These are phyloP conservation scores for Drosophila rufa DNA, from an alignment of 1,140 invertebrate species.

Conservation along the genomic window DNA sequence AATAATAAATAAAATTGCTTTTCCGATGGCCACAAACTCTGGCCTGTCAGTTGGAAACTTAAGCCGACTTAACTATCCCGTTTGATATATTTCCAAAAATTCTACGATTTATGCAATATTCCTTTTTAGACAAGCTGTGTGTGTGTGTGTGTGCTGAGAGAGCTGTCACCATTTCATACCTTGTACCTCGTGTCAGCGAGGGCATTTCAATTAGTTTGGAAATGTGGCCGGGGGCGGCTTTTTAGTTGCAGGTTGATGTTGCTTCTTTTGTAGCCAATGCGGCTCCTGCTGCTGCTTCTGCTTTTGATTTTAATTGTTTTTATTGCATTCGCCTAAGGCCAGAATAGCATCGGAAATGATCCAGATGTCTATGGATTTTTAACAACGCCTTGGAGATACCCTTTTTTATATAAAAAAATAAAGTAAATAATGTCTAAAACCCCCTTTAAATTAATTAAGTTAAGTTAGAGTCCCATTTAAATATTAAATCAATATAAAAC, in stretches of 20 bases:
- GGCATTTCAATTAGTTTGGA: constrained; percentile 65
- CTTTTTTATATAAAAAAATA: no score
- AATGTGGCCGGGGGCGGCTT: constrained; percentile 29
- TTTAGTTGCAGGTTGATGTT: constrained; percentile 29
- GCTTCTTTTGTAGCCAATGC: background rate
- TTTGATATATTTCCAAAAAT: constrained; percentile 28
- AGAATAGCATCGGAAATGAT: background rate
- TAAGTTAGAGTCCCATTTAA: background rate
- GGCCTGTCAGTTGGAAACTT: constrained; percentile 24
- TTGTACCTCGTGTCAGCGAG: constrained; percentile 22
- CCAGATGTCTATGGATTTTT: background rate
- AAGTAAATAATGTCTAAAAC: no score
- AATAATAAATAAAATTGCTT: constrained; percentile 22
- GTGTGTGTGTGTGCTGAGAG: background rate
- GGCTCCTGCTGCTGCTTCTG: constrained; percentile 1
- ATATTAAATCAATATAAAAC: background rate
- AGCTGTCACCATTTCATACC: constrained; percentile 4
- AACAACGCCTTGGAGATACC: background rate
- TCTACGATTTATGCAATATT: constrained; percentile 20
- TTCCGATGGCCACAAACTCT: constrained; percentile 7
- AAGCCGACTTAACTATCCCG: constrained; percentile 40
- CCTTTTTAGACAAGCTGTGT: constrained; percentile 12
- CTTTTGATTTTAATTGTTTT: constrained; percentile 51
- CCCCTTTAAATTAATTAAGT: background rate
- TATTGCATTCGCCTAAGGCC: constrained; percentile 31